Evolutionary conservation across 2,113 vertebrate species (phyloP).

Genomic region (Apteryx mantelli): DNA sequence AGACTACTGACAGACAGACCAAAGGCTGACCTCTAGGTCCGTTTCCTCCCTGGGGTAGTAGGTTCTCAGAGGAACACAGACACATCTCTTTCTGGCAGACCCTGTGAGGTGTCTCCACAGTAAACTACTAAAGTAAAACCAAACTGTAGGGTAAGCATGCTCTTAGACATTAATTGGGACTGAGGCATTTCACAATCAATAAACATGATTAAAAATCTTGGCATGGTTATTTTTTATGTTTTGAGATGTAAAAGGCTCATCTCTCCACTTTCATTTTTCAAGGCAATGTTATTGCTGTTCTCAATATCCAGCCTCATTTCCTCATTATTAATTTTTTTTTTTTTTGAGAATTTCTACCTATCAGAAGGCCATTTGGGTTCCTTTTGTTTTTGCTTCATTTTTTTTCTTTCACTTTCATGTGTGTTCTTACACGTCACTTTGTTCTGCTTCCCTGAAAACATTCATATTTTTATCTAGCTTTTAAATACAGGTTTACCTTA

Average conservation of each 20-base stretch:
- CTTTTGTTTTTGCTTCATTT: slow-evolving; percentile 8
- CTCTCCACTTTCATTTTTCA: not conserved
- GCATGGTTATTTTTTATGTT: not conserved
- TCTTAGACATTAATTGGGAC: not conserved
- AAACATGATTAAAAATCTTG: not conserved
- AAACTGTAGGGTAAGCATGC: not conserved
- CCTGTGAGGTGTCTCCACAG: not conserved
- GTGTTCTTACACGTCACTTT: not conserved
- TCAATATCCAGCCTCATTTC: not conserved
- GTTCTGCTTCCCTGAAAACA: not conserved
- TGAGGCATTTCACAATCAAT: not conserved
- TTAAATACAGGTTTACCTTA: not conserved
- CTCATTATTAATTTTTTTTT: too few species aligned
- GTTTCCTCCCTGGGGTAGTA: not conserved
- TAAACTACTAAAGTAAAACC: not conserved
- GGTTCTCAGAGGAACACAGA: not conserved
- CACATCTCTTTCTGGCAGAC: not conserved
- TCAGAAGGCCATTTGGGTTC: not conserved
- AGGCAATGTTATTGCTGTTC: not conserved
- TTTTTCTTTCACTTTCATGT: not conserved
- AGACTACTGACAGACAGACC: not conserved
- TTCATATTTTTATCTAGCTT: not conserved
- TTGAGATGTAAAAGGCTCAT: not conserved
- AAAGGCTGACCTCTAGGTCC: not conserved
- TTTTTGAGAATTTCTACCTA: not conserved